Evolutionary conservation across 2,888 invertebrate genomes (phyloP), one percentile per base, ranked within the genome.

Genomic region (Aleiodes alternator): DNA sequence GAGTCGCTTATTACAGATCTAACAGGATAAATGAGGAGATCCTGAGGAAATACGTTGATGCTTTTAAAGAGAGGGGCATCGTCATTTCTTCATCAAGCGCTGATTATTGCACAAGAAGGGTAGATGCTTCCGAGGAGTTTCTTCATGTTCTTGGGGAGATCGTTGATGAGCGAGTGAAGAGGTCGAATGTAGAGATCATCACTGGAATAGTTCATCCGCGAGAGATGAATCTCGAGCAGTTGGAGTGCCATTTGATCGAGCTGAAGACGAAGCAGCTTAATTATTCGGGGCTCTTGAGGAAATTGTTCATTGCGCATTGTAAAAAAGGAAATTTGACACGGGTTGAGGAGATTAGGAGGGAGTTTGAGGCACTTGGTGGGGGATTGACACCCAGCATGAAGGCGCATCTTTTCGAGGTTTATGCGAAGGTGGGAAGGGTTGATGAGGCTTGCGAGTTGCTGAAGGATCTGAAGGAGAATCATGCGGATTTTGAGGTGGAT

Each of bases 241-340:
- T 95, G 1, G 92, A 93, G 79, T 91, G 92, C 1, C 94, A 95
- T 84, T 87, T 95, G 0, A 86, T 90, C 5, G 94, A 95, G 82
- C 85, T 95, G n/a, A 92, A 93, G 84, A 90, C 92, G 48, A 94
- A 94, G 82, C 90, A 91, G 29, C 91, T 94, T 91, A 93, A 94
- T 88, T 92, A 92, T 0, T 91, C 94, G 4, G 94, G 94, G 0
- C 92, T 94, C 0, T 83, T 95, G 4, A 89, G 95, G 6, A 92
- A 91, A 75, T 84, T 95, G 6, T 87, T 95, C 0, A 93, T 93
- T 79, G 82, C 90, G 50, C 91, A 93, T 79, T 92, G 93, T 61
- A 91, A 91, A 23, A 89, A 91, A 0, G 92, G 92, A 0, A 92
- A 93, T 80, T 80, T 92, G 5, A 78, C 91, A 0, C 91, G 92